These are phyloP conservation scores for chimpanzee (Pan troglodytes) DNA, from an alignment of 2,113 vertebrate species.

Conservation along the genomic window DNA sequence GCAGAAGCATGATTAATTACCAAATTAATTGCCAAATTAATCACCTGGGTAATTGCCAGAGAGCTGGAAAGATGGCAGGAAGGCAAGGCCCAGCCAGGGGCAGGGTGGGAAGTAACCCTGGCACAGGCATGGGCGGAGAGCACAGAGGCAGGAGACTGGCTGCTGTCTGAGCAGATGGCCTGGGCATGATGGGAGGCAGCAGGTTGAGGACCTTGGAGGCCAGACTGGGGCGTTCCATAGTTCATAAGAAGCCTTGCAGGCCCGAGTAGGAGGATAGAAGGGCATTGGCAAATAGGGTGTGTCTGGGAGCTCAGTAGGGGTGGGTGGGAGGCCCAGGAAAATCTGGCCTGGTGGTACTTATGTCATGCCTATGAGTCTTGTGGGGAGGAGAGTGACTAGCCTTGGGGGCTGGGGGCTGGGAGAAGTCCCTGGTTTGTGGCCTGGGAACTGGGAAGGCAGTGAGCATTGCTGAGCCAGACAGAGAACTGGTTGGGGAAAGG, in stretches of 20 bases:
- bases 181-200: not conserved
- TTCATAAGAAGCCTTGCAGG: not conserved
- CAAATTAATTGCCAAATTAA: constrained; percentile 68
- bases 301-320: not conserved
- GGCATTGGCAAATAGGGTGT: not conserved
- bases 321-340: not conserved
- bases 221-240: not conserved
- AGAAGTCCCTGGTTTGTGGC: not conserved
- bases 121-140: not conserved
- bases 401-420: not conserved
- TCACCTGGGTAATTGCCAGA: constrained; percentile 60
- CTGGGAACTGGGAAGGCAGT: not conserved
- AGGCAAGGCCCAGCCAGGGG: not conserved
- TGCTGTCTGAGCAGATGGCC: not conserved
- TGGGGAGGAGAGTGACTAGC: too few species aligned
- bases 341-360: not conserved
- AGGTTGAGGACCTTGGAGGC: not conserved
- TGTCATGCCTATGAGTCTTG: not conserved
- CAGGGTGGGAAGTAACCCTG: not conserved
- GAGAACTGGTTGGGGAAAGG: not conserved
- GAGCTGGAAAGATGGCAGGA: not conserved
- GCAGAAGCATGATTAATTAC: constrained; percentile 48
- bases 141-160: not conserved
- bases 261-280: not conserved
- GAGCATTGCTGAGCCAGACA: not conserved